Percentiles rank a stretch among this genome's conserved stretches.
Conservation (phyloP, 2,888 invertebrate species). For the Sarcophaga caerulescens region DNA sequence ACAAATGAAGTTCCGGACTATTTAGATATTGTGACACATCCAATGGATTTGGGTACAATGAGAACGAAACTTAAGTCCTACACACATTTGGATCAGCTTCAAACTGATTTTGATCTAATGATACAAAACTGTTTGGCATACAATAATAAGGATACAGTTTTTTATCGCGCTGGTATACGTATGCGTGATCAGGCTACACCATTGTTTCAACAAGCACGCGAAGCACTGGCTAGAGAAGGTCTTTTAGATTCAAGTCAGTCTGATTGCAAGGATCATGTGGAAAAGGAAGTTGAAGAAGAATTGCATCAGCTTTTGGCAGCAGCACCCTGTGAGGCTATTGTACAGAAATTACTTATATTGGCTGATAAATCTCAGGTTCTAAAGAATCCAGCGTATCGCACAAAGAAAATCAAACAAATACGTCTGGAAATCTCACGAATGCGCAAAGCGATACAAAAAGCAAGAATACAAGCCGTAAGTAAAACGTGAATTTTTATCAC, state of each 20-base stretch:
- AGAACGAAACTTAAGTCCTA: slow-evolving; percentile 88
- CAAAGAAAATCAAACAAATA: slow-evolving; percentile 84
- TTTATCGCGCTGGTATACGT: slow-evolving; percentile 93
- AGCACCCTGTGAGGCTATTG: slow-evolving; percentile 76
- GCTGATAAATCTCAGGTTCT: slow-evolving; percentile 85
- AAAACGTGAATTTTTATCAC: background rate
- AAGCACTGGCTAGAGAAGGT: slow-evolving; percentile 84
- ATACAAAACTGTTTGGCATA: slow-evolving; percentile 97
- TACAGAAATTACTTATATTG: slow-evolving; percentile 83
- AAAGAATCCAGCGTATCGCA: slow-evolving; percentile 83
- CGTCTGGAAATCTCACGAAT: slow-evolving; percentile 84
- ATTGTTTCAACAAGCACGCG: slow-evolving; percentile 89
- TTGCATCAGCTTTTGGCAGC: slow-evolving; percentile 80
- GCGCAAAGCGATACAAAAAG: slow-evolving; percentile 80
- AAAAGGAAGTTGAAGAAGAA: slow-evolving; percentile 83
- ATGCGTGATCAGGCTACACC: slow-evolving; percentile 94
- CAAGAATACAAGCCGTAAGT: slow-evolving; percentile 76
- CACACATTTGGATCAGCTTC: slow-evolving; percentile 88
- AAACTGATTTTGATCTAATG: slow-evolving; percentile 96
- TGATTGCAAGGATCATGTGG: slow-evolving; percentile 82
- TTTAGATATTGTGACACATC: slow-evolving; percentile 89
- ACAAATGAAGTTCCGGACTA: slow-evolving; percentile 95
- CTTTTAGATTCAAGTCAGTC: slow-evolving; percentile 77
- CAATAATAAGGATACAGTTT: slow-evolving; percentile 97
- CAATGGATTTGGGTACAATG: slow-evolving; percentile 96